Conservation (phyloP, 2,797 vertebrate genomes). For the Odontamblyopus rebecca region DNA sequence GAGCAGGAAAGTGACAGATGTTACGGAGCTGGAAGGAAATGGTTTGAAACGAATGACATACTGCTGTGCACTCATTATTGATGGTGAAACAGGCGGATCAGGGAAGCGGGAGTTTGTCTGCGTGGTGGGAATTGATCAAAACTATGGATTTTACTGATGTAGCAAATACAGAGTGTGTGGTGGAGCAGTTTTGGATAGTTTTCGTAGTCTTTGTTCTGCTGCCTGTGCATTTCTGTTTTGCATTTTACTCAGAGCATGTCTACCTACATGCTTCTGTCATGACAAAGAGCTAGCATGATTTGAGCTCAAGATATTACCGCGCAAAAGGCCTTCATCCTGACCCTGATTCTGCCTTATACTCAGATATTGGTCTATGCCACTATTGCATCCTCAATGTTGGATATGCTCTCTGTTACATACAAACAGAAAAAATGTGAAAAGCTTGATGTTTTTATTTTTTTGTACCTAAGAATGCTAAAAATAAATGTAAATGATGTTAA, state of each 20-base stretch:
- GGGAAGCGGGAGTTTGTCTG: constrained; percentile 26
- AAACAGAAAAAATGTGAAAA: constrained; percentile 17
- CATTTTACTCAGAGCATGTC: constrained; percentile 33
- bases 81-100: constrained; percentile 35
- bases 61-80: constrained; percentile 33
- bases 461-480: constrained; percentile 6
- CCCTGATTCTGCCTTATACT: constrained; percentile 50
- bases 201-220: constrained; percentile 58
- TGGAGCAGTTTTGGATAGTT: constrained; percentile 58
- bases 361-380: constrained; percentile 35
- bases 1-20: neutral
- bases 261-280: constrained; percentile 39
- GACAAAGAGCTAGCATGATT: constrained; percentile 65
- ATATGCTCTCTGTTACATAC: constrained; percentile 20
- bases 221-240: constrained; percentile 54
- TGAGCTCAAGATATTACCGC: constrained; percentile 54
- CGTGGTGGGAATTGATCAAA: constrained; percentile 18
- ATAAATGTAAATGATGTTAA: constrained; percentile 49
- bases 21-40: constrained; percentile 16
- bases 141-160: constrained; percentile 70
- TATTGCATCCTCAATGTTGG: constrained; percentile 51
- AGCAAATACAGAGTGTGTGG: constrained; percentile 77
- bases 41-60: constrained; percentile 36
- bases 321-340: constrained; percentile 53
- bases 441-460: neutral